phyloP scores from a whole-genome alignment of 2,797 vertebrate species.

The Naso thynnoides region DNA sequence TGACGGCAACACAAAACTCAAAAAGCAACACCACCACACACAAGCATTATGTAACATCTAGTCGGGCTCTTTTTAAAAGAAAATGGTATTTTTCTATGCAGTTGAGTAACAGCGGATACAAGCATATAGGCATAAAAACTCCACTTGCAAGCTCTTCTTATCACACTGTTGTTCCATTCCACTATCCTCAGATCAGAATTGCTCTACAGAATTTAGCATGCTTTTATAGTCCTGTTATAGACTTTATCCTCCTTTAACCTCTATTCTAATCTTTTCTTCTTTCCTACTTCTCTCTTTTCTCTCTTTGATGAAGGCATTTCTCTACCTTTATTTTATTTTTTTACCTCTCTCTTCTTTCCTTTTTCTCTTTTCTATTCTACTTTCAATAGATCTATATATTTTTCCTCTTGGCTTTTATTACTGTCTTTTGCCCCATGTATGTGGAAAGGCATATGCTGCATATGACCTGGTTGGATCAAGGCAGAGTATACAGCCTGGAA shows the following conservation, averaged over 20 bases:
- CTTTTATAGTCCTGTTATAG: slow-evolving; percentile 54
- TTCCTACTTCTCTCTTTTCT: slow-evolving; percentile 12
- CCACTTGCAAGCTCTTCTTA: slow-evolving; percentile 47
- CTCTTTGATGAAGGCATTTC: slow-evolving; percentile 25
- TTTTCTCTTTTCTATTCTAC: slow-evolving; percentile 1
- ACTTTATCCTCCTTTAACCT: slow-evolving; percentile 40
- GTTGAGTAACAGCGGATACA: slow-evolving; percentile 31
- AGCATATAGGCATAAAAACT: slow-evolving; percentile 46
- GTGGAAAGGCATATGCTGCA: slow-evolving; percentile 34
- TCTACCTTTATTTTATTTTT: background rate
- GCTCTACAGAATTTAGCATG: slow-evolving; percentile 55
- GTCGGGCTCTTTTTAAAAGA: slow-evolving; percentile 1
- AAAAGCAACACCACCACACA: background rate
- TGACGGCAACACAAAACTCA: background rate
- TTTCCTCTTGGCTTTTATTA: slow-evolving; percentile 9
- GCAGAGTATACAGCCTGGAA: slow-evolving; percentile 56
- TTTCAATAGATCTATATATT: slow-evolving; percentile 35
- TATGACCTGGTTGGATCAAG: slow-evolving; percentile 65
- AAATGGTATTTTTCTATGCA: slow-evolving; percentile 28
- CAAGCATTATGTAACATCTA: background rate
- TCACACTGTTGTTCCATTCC: slow-evolving; percentile 37
- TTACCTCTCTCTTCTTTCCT: background rate
- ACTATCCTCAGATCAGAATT: slow-evolving; percentile 59
- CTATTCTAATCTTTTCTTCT: slow-evolving; percentile 47
- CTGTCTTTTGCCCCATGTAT: slow-evolving; percentile 19